Base-by-base conservation (phyloP, 2,797 vertebrate genomes). In the Sphenodon punctatus region DNA sequence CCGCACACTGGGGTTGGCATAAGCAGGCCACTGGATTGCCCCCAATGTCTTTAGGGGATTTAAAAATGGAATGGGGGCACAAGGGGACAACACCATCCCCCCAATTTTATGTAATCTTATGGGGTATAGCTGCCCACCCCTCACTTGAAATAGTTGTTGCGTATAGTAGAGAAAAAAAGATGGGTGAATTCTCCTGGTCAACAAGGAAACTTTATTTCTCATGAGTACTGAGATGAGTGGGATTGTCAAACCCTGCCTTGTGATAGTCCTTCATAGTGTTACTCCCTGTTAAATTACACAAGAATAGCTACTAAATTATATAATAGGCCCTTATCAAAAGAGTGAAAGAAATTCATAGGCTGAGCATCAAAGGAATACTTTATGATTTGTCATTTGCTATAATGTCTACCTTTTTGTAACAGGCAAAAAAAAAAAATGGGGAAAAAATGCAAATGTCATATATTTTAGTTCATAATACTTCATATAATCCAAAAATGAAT, bases 381-480 rank as follows among this genome's bases (percentile, higher is more conserved):
- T 82, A 51, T 55, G 30, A 42, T 41, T 10, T 68, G 51, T 49
- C 66, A 78, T 22, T 83, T 82, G 43, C 11, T 69, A 8, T 19
- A 49, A n/a, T 55, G 5, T 22, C 7, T 2, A 23, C 2, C 3
- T 22, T 45, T 49, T 67, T 64, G 3, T 25, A 80, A 42, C 7
- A 71, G 38, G 46, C 30, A 72, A 42, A 30, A 75, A 87, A 72
- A 42, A 30, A 75, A 87, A 86, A 75, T 36, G 9, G 85, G 87
- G 67, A 34, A 84, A 75, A 89, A 86, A 58, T 32, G 27, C 15
- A 69, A 67, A 66, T 87, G 77, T 60, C 39, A 48, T 60, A 20
- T 42, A 67, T 63, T 81, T 80, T 82, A 43, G 45, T 86, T 83
- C 49, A 85, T 83, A 89, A 85, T 75, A 55, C 7, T 75, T 84